These are phyloP conservation scores for Hyphantria cunea DNA, from an alignment of 1,140 invertebrate species.

Conservation along the genomic window DNA sequence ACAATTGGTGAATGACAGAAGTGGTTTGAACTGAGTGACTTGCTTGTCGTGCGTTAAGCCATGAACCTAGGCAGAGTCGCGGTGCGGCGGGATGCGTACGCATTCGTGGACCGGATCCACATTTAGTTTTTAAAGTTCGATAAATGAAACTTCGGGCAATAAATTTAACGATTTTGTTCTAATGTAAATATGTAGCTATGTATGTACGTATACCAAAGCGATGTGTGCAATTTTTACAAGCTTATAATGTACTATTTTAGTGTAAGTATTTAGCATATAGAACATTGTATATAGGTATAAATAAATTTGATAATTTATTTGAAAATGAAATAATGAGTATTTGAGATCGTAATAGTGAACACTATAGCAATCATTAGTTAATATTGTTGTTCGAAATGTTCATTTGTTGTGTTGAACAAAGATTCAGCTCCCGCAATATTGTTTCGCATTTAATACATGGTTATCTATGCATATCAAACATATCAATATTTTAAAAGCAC, in stretches of 20 bases:
- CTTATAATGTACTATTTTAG: conserved; percentile 61
- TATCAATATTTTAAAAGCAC: conserved; percentile 8
- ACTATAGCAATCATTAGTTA: conserved; percentile 11
- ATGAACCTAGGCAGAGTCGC: background rate
- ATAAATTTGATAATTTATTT: conserved; percentile 62
- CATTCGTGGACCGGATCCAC: conserved; percentile 14
- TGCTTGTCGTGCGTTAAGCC: background rate
- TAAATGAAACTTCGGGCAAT: conserved; percentile 72
- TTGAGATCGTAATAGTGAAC: conserved; percentile 16
- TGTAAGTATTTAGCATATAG: conserved; percentile 43
- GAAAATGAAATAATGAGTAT: conserved; percentile 24
- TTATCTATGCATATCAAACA: conserved; percentile 11
- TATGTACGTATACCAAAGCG: conserved; percentile 80
- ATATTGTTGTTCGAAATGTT: conserved; percentile 20
- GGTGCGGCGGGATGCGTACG: conserved; percentile 1
- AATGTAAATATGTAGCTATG: conserved; percentile 80
- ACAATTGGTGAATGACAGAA: too few species aligned
- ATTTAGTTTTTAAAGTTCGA: conserved; percentile 34
- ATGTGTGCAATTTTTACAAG: conserved; percentile 81
- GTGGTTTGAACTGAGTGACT: too few species aligned
- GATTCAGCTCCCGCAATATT: background rate
- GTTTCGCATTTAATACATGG: conserved; percentile 16
- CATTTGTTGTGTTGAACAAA: conserved; percentile 1
- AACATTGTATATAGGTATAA: conserved; percentile 52
- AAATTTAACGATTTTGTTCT: conserved; percentile 66